These are phyloP conservation scores for Diarsia mendica DNA, from an alignment of 2,888 invertebrate species.

Conservation along the genomic window DNA sequence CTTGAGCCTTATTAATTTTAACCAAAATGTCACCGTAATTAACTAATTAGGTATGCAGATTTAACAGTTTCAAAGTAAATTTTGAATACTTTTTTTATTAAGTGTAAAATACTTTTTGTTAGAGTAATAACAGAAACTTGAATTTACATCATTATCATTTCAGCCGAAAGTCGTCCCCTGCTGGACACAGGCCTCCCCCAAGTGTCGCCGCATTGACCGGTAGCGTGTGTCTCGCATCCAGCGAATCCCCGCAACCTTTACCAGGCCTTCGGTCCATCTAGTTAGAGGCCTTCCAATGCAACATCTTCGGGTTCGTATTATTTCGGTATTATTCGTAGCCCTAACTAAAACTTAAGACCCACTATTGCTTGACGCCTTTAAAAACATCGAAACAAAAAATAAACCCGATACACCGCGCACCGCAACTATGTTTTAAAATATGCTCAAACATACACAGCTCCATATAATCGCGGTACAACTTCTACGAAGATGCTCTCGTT, in stretches of 20 bases:
- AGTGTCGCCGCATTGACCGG: no score
- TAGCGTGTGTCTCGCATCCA: no score
- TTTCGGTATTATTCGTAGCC: background rate
- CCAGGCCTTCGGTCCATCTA: no score
- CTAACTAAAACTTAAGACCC: background rate
- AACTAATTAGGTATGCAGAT: background rate
- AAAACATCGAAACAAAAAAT: background rate
- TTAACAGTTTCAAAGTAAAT: background rate
- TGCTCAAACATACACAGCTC: conserved; percentile 21
- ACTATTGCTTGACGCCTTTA: background rate
- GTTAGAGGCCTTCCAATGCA: no score
- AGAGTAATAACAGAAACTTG: background rate
- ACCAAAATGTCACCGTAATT: conserved; percentile 24
- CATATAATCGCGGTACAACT: conserved; percentile 41
- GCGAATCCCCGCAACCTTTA: no score
- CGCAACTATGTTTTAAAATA: conserved; percentile 21
- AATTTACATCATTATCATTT: background rate
- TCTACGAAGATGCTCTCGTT: conserved; percentile 52
- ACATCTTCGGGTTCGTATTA: no score
- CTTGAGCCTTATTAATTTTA: conserved; percentile 18
- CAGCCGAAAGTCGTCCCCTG: no score
- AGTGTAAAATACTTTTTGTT: background rate
- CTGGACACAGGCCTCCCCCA: no score
- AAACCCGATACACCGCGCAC: background rate
- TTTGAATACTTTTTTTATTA: background rate